Conservation (phyloP, 2,113 vertebrate species). For the Oxyura jamaicensis region DNA sequence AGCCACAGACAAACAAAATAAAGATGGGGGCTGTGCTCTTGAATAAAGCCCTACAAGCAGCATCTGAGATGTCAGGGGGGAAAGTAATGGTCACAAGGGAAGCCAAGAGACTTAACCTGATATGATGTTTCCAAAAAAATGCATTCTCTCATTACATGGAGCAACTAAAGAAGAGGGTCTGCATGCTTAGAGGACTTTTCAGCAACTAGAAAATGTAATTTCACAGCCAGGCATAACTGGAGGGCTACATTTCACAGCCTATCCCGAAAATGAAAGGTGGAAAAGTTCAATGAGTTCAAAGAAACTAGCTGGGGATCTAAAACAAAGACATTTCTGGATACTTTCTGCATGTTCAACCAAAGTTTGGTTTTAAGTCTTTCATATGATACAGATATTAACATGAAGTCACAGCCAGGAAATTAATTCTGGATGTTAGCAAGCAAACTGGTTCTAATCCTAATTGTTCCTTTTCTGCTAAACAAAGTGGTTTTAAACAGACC, state of each 20-base stretch:
- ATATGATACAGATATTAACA: background rate
- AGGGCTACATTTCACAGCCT: background rate
- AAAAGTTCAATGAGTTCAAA: background rate
- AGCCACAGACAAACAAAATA: background rate
- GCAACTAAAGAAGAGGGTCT: background rate
- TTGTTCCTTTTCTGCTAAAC: background rate
- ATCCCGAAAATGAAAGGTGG: background rate
- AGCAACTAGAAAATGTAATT: background rate
- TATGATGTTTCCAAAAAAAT: background rate
- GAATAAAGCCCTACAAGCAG: background rate
- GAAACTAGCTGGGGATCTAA: background rate
- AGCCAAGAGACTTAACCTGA: background rate
- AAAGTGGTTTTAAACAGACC: background rate
- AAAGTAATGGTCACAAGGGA: background rate
- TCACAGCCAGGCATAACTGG: background rate
- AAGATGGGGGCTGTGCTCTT: background rate
- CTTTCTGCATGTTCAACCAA: background rate
- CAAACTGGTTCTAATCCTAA: background rate
- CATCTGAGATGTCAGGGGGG: background rate
- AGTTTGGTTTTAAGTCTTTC: background rate
- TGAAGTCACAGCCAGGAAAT: background rate
- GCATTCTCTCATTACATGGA: fast-evolving
- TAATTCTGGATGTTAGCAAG: background rate
- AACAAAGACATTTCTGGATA: background rate
- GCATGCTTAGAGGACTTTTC: background rate